phyloP scores from a whole-genome alignment of 1,140 invertebrate species.

The Dysdera silvatica region DNA sequence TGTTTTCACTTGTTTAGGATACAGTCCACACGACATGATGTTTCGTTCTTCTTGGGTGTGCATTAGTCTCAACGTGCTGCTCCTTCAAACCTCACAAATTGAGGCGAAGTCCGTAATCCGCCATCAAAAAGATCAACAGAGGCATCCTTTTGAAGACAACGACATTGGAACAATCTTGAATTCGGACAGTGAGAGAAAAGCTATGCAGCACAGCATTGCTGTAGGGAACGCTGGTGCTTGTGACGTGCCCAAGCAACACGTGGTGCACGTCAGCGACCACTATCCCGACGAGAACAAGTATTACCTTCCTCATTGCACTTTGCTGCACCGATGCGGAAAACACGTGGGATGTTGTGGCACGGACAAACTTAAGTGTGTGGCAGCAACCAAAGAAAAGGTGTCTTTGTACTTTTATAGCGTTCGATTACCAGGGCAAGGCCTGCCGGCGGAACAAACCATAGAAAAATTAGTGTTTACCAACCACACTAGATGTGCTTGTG shows the following conservation, averaged over 20 bases:
- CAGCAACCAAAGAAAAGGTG: slow-evolving; percentile 24
- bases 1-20: too few relatives aligned
- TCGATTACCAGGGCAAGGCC: background rate
- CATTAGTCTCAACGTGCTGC: too few relatives aligned
- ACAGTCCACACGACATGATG: too few relatives aligned
- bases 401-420: slow-evolving; percentile 24
- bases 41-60: too few relatives aligned
- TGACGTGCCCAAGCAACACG: slow-evolving; percentile 17
- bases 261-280: slow-evolving; percentile 26
- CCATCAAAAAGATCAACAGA: too few relatives aligned
- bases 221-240: slow-evolving; percentile 22
- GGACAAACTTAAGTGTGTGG: slow-evolving; percentile 18
- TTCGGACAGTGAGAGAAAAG: background rate
- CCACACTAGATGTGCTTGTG: slow-evolving; percentile 32
- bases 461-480: slow-evolving; percentile 31
- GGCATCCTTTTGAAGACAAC: too few relatives aligned
- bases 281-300: slow-evolving; percentile 28
- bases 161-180: too few relatives aligned
- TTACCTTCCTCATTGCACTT: slow-evolving; percentile 28
- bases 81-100: too few relatives aligned
- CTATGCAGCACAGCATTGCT: slow-evolving; percentile 27
- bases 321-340: slow-evolving; percentile 31
- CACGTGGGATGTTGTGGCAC: slow-evolving; percentile 29
- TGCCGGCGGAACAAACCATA: slow-evolving; percentile 13
- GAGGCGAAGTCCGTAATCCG: too few relatives aligned